phyloP scores from a whole-genome alignment of 2,797 vertebrate genomes.

The Anguilla megastoma region DNA sequence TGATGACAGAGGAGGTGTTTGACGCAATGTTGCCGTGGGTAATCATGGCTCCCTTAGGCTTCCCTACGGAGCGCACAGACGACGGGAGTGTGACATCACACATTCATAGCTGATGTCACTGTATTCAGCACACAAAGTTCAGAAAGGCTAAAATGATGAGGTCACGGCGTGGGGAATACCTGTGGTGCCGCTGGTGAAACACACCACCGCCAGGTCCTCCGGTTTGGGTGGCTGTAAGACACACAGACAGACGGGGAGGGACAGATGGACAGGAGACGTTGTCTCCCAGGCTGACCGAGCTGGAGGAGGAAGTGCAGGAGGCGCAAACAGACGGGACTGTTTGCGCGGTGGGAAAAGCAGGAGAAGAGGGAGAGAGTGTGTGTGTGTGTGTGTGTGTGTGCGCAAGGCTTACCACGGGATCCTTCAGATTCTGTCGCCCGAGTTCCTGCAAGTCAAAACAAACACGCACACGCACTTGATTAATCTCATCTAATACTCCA shows the following conservation, averaged over 20 bases:
- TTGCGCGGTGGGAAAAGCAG: conserved; percentile 30
- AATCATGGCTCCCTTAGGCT: conserved; percentile 84
- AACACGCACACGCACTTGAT: conserved; percentile 15
- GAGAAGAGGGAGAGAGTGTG: conserved; percentile 47
- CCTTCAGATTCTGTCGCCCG: conserved; percentile 71
- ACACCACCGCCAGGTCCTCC: conserved; percentile 79
- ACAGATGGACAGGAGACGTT: conserved; percentile 9
- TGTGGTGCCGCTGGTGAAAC: conserved; percentile 77
- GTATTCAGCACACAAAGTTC: background rate
- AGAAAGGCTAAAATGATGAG: background rate
- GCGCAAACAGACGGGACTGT: background rate
- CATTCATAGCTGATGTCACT: background rate
- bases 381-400: background rate
- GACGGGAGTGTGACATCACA: background rate
- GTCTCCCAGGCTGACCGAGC: conserved; percentile 23
- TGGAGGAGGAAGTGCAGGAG: conserved; percentile 40
- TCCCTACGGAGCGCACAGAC: conserved; percentile 61
- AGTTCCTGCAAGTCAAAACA: conserved; percentile 65
- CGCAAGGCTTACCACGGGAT: conserved; percentile 71
- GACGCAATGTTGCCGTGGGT: conserved; percentile 83
- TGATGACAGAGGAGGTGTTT: conserved; percentile 81
- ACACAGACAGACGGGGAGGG: conserved; percentile 53
- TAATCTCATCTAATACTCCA: background rate
- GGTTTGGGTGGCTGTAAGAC: conserved; percentile 71
- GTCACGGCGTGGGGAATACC: conserved; percentile 56